Evolutionary conservation across 2,113 vertebrate species (phyloP).

Genomic region (Patagioenas fasciata): DNA sequence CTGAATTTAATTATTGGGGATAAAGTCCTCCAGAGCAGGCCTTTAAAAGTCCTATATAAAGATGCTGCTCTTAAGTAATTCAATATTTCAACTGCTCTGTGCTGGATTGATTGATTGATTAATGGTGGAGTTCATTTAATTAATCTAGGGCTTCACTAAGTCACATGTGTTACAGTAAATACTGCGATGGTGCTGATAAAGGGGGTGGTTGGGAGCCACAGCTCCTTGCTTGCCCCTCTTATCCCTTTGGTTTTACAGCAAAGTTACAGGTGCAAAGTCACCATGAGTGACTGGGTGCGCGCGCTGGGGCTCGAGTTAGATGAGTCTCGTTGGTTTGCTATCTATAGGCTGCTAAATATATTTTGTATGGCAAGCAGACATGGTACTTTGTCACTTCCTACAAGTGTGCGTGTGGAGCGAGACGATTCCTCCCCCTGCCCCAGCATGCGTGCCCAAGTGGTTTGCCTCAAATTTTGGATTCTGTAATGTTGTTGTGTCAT

Average conservation of each 20-base stretch:
- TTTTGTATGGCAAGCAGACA: slow-evolving; percentile 35
- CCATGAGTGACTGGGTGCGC: not conserved
- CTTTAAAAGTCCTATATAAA: slow-evolving; percentile 66
- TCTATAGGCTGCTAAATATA: slow-evolving; percentile 53
- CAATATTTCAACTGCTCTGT: slow-evolving; percentile 69
- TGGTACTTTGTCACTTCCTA: slow-evolving; percentile 53
- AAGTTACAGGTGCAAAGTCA: not conserved
- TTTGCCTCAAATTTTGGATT: slow-evolving; percentile 8
- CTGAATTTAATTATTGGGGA: slow-evolving; percentile 27
- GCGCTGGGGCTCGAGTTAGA: not conserved
- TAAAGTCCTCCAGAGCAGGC: slow-evolving; percentile 60
- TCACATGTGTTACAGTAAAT: slow-evolving; percentile 67
- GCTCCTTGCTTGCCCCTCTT: not conserved
- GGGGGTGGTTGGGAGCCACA: not conserved
- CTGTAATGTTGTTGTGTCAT: not conserved
- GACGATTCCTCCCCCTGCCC: slow-evolving; percentile 30
- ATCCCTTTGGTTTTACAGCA: not conserved
- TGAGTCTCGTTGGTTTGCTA: not conserved
- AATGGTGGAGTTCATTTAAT: slow-evolving; percentile 69
- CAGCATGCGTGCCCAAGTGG: not conserved
- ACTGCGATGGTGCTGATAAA: not conserved
- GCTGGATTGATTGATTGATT: slow-evolving; percentile 68
- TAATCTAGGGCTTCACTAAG: slow-evolving; percentile 63
- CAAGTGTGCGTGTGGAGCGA: slow-evolving; percentile 42
- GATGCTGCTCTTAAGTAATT: slow-evolving; percentile 68